A percentile compares a stretch with the other conserved stretches of the same genome.
These are phyloP conservation scores for Balanococcus diminutus DNA, from an alignment of 2,888 invertebrate genomes.

Conservation along the genomic window DNA sequence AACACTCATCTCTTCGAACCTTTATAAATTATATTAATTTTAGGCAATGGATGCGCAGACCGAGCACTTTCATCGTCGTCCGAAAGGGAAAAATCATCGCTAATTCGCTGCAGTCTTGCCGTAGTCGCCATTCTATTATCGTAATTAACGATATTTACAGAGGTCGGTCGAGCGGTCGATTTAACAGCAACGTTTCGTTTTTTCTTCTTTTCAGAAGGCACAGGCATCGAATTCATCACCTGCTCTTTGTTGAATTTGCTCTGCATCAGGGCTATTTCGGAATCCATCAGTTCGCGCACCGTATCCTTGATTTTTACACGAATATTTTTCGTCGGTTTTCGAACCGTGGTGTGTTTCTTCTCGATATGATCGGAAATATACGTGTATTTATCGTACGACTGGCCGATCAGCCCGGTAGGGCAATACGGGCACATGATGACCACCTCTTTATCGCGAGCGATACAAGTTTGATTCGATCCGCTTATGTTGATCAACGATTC, in stretches of 20 bases:
- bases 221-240: neutral
- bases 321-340: neutral
- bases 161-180: neutral
- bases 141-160: neutral
- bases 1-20: neutral
- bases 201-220: neutral
- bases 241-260: neutral
- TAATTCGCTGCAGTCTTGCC: neutral
- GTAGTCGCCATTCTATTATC: neutral
- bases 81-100: no score
- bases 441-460: neutral
- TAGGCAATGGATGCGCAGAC: neutral
- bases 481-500: neutral
- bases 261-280: neutral
- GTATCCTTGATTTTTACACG: neutral
- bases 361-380: neutral
- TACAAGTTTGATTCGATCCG: neutral
- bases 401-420: neutral
- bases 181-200: slow-evolving; percentile 44
- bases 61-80: neutral
- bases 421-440: slow-evolving; percentile 38
- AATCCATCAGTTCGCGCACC: neutral
- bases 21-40: neutral
- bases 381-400: neutral
- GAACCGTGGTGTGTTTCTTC: neutral